Conservation (phyloP, 2,888 invertebrate genomes). For the Hyles lineata region DNA sequence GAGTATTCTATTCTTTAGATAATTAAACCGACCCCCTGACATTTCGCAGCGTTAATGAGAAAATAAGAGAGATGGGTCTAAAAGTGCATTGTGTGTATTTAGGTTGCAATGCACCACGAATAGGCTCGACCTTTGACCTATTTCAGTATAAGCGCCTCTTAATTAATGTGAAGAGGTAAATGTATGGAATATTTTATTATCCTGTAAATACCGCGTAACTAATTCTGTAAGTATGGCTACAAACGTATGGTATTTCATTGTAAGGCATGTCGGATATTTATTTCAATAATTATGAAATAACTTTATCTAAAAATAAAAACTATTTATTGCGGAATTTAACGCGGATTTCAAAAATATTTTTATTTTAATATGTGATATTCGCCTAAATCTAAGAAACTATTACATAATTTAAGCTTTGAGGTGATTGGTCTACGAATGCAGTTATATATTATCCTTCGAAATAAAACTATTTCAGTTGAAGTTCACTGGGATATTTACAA, state of each 20-base stretch:
- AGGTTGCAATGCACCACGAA: conserved; percentile 16
- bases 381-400: too few species aligned
- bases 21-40: neutral
- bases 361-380: too few species aligned
- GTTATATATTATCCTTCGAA: too few species aligned
- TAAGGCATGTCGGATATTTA: too few species aligned
- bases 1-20: neutral
- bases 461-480: too few species aligned
- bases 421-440: too few species aligned
- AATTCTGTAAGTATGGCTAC: neutral
- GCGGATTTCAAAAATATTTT: too few species aligned
- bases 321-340: too few species aligned
- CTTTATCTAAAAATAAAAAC: too few species aligned
- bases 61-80: conserved; percentile 2
- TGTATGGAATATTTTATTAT: neutral
- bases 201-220: neutral
- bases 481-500: too few species aligned
- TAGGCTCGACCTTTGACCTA: conserved; percentile 14
- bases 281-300: too few species aligned
- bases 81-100: neutral
- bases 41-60: conserved; percentile 9
- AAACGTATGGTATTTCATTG: neutral
- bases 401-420: too few species aligned
- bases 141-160: neutral
- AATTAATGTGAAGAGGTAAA: neutral